Percentiles rank a stretch among this genome's conserved stretches.
Conservation (phyloP, 2,113 vertebrate species). For the Planiliza haematocheilus region DNA sequence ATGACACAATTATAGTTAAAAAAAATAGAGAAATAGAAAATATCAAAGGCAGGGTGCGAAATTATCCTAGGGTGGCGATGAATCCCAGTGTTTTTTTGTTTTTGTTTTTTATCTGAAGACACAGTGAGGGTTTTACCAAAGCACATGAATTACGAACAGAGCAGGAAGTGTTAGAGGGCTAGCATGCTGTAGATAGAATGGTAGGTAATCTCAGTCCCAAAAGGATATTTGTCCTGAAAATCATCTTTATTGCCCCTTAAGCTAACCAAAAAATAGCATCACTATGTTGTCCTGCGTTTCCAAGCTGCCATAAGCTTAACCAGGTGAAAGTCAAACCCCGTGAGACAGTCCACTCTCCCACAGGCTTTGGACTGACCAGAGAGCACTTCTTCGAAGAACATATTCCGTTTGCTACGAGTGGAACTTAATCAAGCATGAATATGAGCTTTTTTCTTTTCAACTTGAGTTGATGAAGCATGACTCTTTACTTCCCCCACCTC, state of each 20-base stretch:
- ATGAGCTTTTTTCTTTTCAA: constrained; percentile 62
- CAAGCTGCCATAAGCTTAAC: constrained; percentile 23
- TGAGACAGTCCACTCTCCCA: constrained; percentile 29
- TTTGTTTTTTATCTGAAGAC: constrained; percentile 15
- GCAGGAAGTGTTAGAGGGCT: constrained; percentile 43
- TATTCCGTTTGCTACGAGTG: constrained; percentile 55
- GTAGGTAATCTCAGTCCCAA: constrained; percentile 39
- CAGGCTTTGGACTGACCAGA: constrained; percentile 43
- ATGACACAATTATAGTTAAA: not conserved
- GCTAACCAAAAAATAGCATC: constrained; percentile 22
- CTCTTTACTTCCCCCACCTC: constrained; percentile 60
- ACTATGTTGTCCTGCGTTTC: constrained; percentile 34
- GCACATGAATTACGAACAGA: constrained; percentile 2
- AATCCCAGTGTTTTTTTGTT: not conserved
- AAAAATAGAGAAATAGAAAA: not conserved
- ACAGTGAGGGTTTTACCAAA: constrained; percentile 1
- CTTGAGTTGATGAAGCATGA: constrained; percentile 77
- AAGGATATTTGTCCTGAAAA: constrained; percentile 26
- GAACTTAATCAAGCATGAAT: constrained; percentile 73
- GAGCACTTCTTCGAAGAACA: constrained; percentile 57
- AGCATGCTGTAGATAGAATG: constrained; percentile 61
- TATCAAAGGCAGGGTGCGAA: constrained; percentile 35
- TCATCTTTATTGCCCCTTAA: constrained; percentile 35
- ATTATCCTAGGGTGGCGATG: constrained; percentile 11
- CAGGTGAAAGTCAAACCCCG: constrained; percentile 24